Evolutionary conservation across 2,113 vertebrate genomes (phyloP), one percentile per base, ranked within the genome.

Genomic region (Sebastes fasciatus): DNA sequence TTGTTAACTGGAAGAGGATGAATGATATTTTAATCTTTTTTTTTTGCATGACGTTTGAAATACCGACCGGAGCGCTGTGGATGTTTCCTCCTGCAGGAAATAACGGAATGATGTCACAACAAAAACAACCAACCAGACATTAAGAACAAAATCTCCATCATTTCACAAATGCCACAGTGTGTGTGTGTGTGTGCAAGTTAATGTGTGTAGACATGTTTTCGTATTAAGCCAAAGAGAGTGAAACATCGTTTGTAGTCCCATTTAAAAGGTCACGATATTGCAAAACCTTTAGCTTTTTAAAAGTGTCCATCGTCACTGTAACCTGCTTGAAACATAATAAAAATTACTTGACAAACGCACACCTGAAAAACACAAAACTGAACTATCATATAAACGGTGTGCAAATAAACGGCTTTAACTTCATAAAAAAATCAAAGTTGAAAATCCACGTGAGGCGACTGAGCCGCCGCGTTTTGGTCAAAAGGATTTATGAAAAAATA

Each of bases 381-480:
- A 74, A 74, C 69, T 80, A 87, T 78, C 10, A 42, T 70, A 71
- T 49, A 81, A 79, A 88, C 57, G 55, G 83, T 89, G 90, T 88
- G 87, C 88, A 92, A 88, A 85, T 76, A 62, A 87, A 81, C 23
- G 4, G 19, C 63, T 84, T 85, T 40, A 43, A 85, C 77, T 34
- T 84, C 43, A 84, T 74, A 84, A 81, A 86, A 71, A 45, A 45
- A 78, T 78, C 55, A 4, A 57, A 16, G 49, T 52, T 51, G 19
- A 69, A 68, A 70, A 75, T 49, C 55, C 43, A 69, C 48, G 9
- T 7, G 46, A 76, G 69, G 78, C 70, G 48, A 51, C 16, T 1
- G 40, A 46, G 54, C 46, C 43, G 55, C 74, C 17, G 19, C 62
- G 43, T 79, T 92, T 85, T 91, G 84, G 89, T 88, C 82, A 75